Evolutionary conservation across 2,888 invertebrate genomes (phyloP).

Genomic region (Autographa gamma): DNA sequence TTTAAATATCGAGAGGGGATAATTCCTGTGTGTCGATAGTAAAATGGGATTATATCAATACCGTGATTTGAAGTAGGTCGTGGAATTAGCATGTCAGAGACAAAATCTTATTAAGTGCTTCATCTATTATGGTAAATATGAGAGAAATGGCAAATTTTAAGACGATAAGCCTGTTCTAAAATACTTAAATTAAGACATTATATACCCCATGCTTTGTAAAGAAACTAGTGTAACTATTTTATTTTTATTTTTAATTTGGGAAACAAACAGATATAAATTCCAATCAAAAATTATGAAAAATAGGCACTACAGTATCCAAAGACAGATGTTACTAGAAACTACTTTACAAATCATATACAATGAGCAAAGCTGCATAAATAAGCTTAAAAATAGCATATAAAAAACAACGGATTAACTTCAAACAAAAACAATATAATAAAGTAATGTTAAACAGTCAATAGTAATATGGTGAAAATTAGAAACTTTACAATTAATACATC

Average conservation of each 20-base stretch:
- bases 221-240: too few relatives aligned
- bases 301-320: too few relatives aligned
- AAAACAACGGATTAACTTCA: too few relatives aligned
- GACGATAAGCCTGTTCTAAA: not conserved
- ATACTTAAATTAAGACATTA: not conserved
- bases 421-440: too few relatives aligned
- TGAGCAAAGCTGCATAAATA: too few relatives aligned
- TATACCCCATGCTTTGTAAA: not conserved
- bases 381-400: too few relatives aligned
- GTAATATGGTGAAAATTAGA: not conserved
- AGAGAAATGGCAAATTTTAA: conserved; percentile 27
- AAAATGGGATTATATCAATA: conserved; percentile 50
- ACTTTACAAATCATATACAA: too few relatives aligned
- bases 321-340: too few relatives aligned
- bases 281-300: too few relatives aligned
- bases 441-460: too few relatives aligned
- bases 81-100: conserved; percentile 47
- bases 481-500: not conserved
- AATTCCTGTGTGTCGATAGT: conserved; percentile 41
- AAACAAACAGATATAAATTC: too few relatives aligned
- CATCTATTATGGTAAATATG: conserved; percentile 39
- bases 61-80: conserved; percentile 51
- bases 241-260: too few relatives aligned
- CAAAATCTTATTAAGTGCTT: conserved; percentile 54
- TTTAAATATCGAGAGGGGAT: conserved; percentile 33